Evolutionary conservation across 2,113 vertebrate species (phyloP).

Genomic region (Tetrao urogallus): DNA sequence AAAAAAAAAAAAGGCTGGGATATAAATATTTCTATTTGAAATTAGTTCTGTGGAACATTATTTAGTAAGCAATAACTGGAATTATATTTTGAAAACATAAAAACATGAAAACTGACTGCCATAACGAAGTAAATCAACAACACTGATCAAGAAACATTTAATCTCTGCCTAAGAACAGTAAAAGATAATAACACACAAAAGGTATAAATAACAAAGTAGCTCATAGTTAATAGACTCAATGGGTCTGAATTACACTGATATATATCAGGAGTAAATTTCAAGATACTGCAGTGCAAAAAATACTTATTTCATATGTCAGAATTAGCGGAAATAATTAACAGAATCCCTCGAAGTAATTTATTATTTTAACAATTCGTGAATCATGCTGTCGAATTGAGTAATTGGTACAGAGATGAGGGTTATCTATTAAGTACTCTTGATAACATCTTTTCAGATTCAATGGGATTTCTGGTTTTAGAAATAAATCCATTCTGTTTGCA

Average conservation of each 20-base stretch:
- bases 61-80: not conserved
- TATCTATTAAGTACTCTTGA: not conserved
- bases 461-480: not conserved
- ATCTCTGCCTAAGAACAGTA: not conserved
- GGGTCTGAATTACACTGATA: not conserved
- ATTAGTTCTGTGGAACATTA: not conserved
- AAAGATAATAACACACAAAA: not conserved
- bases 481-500: not conserved
- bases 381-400: not conserved
- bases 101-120: not conserved
- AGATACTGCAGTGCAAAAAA: not conserved
- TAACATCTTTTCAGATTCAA: constrained; percentile 3
- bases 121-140: not conserved
- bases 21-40: not conserved
- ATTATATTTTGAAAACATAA: not conserved
- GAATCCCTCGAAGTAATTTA: not conserved
- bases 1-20: not conserved
- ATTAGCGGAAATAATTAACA: not conserved
- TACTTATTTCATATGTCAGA: not conserved
- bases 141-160: not conserved
- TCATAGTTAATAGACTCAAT: not conserved
- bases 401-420: not conserved
- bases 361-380: not conserved
- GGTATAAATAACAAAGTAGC: not conserved
- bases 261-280: not conserved